phyloP scores from a whole-genome alignment of 2,797 vertebrate genomes.

The Parotocinclus haroldoi region DNA sequence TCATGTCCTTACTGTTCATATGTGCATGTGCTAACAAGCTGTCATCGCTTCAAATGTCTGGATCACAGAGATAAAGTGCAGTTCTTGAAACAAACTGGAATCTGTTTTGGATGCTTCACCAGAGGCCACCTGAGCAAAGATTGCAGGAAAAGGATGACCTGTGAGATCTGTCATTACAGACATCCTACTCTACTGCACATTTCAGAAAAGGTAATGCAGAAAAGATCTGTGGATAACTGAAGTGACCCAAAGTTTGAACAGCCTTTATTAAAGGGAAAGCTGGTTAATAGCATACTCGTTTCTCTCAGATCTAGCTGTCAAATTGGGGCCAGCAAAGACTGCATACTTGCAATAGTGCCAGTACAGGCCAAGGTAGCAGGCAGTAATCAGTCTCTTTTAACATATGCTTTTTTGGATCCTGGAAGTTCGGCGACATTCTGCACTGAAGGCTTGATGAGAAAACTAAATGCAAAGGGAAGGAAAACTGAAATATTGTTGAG shows the following conservation, averaged over 20 bases:
- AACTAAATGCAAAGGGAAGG: too few relatives aligned
- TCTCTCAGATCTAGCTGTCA: slow-evolving; percentile 11
- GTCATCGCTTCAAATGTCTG: too few relatives aligned
- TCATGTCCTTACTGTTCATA: too few relatives aligned
- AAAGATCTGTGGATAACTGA: not conserved
- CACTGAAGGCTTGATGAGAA: too few relatives aligned
- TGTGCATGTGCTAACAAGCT: too few relatives aligned
- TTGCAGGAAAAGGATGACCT: too few relatives aligned
- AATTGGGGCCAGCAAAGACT: not conserved
- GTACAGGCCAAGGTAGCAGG: not conserved
- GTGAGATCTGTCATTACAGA: not conserved
- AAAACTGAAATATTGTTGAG: not conserved
- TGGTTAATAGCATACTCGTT: slow-evolving; percentile 8
- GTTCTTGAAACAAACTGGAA: too few relatives aligned
- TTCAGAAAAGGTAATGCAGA: slow-evolving; percentile 1
- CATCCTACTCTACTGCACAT: slow-evolving; percentile 24
- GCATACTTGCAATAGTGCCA: not conserved
- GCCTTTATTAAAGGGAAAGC: not conserved
- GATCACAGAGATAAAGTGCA: too few relatives aligned
- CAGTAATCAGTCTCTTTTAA: not conserved
- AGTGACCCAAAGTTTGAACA: slow-evolving; percentile 1
- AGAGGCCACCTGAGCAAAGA: too few relatives aligned
- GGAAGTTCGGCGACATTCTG: too few relatives aligned
- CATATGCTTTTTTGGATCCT: too few relatives aligned
- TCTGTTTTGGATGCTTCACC: too few relatives aligned